Percentiles rank a stretch among this genome's conserved stretches.
phyloP scores from a whole-genome alignment of 2,888 invertebrate genomes.

The Tipula lateralis region DNA sequence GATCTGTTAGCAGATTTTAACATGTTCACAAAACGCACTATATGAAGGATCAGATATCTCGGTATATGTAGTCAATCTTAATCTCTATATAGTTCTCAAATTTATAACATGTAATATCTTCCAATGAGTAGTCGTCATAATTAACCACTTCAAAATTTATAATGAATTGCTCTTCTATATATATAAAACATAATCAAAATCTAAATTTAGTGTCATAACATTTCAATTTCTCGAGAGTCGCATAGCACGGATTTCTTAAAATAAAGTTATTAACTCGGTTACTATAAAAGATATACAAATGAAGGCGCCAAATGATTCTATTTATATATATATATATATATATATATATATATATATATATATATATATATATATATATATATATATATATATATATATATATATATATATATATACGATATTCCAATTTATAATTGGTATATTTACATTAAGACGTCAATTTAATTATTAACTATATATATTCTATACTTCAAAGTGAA shows the following conservation, averaged over 20 bases:
- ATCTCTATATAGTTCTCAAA: no score
- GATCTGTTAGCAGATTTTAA: no score
- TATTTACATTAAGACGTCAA: background rate
- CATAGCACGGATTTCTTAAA: background rate
- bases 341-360: no score
- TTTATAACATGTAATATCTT: no score
- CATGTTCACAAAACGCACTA: no score
- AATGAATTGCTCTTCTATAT: background rate
- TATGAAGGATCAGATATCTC: no score
- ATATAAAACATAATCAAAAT: background rate
- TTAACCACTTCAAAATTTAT: background rate
- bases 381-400: no score
- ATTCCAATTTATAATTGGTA: background rate
- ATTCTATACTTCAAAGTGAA: background rate
- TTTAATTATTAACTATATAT: background rate
- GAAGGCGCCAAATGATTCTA: background rate
- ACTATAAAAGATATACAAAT: background rate
- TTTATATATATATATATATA: no score
- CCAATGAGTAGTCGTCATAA: background rate
- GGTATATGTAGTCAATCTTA: no score
- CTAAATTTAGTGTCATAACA: background rate
- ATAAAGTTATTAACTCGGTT: background rate
- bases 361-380: no score
- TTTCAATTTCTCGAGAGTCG: background rate
- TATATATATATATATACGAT: no score